Evolutionary conservation across 1,140 invertebrate genomes (phyloP), one percentile per base, ranked within the genome.

Genomic region (Sipha flava): DNA sequence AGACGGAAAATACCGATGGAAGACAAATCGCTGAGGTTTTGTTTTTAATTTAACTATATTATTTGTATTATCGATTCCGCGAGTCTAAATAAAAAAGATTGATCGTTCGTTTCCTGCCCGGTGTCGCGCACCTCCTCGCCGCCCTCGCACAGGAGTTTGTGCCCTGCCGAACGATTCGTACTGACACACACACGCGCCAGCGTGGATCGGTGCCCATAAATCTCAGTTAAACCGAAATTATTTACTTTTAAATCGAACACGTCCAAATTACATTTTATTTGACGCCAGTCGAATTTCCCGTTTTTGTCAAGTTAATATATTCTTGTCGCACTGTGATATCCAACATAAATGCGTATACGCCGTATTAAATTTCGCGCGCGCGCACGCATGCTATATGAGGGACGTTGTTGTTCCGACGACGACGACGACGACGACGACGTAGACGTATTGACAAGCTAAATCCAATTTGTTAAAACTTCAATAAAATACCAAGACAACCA

Each of bases 1-100:
- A n/a, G n/a, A n/a, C 29, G 18, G n/a, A 31, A 62, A 52, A 37
- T 54, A 52, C 47, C 12, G 47, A 49, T 2, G 52, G 26, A 77
- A 77, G 73, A 77, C 49, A 59, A 77, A 77, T 77, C 52, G 52
- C 34, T 43, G 73, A 77, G 52, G 73, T 77, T 77, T 59, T 40
- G 73, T 77, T 77, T 77, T 77, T 77, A 77, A 77, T 77, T 77
- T 77, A 77, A 77, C 73, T 77, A 59, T 77, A 77, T 77, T 77
- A 77, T 77, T 77, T 54, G 73, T 54, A 16, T 77, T 77, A 77
- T 77, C 26, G 73, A 77, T 77, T 77, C 52, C 21, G 52, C 34
- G 34, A 77, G 73, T 54, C 49, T 77, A 77, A 77, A 77, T 77
- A 77, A 77, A 77, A 77, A 77, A 77, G 73, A 77, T 77, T 77